Conservation (phyloP, 2,888 invertebrate genomes). For the Dasypolia templi region DNA sequence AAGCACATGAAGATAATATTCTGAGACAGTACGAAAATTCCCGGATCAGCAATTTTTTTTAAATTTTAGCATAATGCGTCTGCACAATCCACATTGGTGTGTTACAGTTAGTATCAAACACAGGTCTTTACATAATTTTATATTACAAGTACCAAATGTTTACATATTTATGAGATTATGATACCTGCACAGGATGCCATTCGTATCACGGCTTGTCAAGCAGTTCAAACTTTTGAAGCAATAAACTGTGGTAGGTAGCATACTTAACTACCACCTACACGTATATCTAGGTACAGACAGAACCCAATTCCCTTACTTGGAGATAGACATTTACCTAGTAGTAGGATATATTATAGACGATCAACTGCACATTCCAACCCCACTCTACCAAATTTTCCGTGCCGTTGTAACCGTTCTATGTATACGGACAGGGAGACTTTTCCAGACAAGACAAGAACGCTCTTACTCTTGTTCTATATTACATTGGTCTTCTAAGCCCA, state of each 20-base stretch:
- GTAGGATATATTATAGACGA: no score
- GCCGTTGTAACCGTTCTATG: no score
- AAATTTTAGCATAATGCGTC: neutral
- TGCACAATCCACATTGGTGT: neutral
- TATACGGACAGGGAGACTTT: no score
- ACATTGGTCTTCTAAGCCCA: no score
- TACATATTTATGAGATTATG: conserved; percentile 38
- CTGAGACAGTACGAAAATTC: no score
- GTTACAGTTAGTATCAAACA: neutral
- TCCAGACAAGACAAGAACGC: no score
- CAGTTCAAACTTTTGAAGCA: conserved; percentile 11
- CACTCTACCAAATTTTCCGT: neutral
- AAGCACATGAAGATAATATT: no score
- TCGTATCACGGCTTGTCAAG: conserved; percentile 10
- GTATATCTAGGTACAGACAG: neutral
- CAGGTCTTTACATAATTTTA: neutral
- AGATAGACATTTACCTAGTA: neutral
- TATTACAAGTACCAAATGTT: conserved; percentile 11
- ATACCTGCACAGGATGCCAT: conserved; percentile 32
- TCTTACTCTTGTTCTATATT: neutral
- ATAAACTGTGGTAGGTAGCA: neutral
- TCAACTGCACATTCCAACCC: no score
- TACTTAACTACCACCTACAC: neutral
- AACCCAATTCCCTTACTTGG: neutral
- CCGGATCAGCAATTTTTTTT: no score